phyloP scores from a whole-genome alignment of 2,113 vertebrate genomes.

The Rhea pennata region DNA sequence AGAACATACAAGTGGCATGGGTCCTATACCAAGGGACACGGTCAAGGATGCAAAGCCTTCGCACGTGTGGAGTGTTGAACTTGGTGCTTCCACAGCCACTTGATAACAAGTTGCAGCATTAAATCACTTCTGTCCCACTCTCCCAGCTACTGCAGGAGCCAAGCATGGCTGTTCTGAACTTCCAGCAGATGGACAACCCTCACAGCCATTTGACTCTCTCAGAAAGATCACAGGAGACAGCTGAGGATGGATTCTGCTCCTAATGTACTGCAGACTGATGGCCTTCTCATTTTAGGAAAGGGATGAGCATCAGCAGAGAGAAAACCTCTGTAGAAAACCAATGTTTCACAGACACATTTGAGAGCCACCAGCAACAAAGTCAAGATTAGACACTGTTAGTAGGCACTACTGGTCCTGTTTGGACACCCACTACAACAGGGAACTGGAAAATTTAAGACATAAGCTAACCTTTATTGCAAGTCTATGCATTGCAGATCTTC shows the following conservation, averaged over 20 bases:
- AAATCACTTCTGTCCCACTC: neutral
- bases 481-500: neutral
- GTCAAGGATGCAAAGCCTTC: neutral
- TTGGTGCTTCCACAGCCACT: neutral
- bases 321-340: neutral
- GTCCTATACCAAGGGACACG: neutral
- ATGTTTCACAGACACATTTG: neutral
- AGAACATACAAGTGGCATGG: too few relatives aligned
- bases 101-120: neutral
- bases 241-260: neutral
- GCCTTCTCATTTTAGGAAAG: neutral
- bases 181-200: neutral
- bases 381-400: rapidly evolving
- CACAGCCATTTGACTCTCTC: neutral
- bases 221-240: neutral
- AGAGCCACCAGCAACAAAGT: neutral
- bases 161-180: neutral
- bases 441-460: too few relatives aligned
- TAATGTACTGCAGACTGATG: neutral
- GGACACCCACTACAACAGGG: too few relatives aligned
- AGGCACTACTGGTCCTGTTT: neutral
- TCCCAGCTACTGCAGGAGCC: neutral
- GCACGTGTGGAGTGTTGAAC: too few relatives aligned
- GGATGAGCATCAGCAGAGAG: too few relatives aligned
- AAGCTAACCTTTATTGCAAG: neutral